Conservation (phyloP, 2,888 invertebrate genomes). For the Dinocampus coccinellae region DNA sequence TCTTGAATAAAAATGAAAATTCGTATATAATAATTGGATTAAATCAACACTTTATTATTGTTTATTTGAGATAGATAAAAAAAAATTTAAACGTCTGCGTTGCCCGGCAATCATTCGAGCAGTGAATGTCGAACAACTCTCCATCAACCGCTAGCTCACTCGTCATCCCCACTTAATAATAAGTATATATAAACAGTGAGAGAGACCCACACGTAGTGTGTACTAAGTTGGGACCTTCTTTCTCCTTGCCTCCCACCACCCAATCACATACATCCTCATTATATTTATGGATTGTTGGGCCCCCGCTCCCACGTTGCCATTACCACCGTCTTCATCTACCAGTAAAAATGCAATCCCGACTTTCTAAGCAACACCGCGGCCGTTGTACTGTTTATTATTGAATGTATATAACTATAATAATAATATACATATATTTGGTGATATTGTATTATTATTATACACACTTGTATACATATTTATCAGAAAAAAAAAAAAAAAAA, state of each 20-base stretch:
- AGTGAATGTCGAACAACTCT: constrained; percentile 60
- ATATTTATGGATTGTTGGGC: background rate
- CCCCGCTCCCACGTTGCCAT: constrained; percentile 30
- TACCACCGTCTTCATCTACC: constrained; percentile 27
- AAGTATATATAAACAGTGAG: background rate
- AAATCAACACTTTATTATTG: constrained; percentile 9
- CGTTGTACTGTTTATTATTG: background rate
- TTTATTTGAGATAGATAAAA: constrained; percentile 2
- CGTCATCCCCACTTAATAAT: constrained; percentile 14
- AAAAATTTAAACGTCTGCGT: constrained; percentile 51
- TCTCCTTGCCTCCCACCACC: constrained; percentile 8
- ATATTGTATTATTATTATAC: background rate
- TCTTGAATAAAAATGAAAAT: background rate
- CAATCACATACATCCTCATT: background rate
- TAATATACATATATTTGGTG: constrained; percentile 8
- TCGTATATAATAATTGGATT: constrained; percentile 1
- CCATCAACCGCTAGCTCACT: constrained; percentile 61
- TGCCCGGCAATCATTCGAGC: constrained; percentile 62
- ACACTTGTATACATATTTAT: too few species aligned
- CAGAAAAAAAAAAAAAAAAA: too few species aligned
- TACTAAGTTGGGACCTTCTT: constrained; percentile 15
- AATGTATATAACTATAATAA: background rate
- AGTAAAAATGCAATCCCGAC: constrained; percentile 40
- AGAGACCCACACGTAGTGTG: background rate
- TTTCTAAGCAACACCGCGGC: constrained; percentile 37